Evolutionary conservation across 2,888 invertebrate species (phyloP), one percentile per base, ranked within the genome.

Genomic region (Drosophila mimetica): DNA sequence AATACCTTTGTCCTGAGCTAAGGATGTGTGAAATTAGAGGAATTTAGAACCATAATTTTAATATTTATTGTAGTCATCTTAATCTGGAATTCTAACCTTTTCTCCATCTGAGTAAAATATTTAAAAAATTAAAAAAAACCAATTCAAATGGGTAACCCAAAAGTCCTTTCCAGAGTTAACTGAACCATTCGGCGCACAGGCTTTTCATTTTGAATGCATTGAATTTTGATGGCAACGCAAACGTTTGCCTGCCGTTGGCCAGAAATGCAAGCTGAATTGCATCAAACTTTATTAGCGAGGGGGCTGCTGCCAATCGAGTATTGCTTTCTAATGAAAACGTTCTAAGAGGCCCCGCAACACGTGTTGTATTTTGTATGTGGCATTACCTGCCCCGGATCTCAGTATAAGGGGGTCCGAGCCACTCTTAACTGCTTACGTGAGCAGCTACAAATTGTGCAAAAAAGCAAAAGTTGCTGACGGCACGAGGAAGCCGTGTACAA

Each of bases 161-260:
- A 4, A n/a, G 37, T 61, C 30, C 13, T 47, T 41, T 47, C 9
- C 13, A 32, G 18, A 60, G 54, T 22, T 36, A 60, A 72, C 36
- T 30, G 25, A 66, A 44, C 28, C 46, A 63, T 71, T 34, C 50
- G 53, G 22, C 7, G 22, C 7, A 1, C 53, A 37, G 53, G 36
- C 63, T 72, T 77, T 79, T 75, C 74, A 70, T 71, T 79, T 77
- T 67, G 48, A 58, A 82, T 82, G 66, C 75, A 75, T 74, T 70
- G 72, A 69, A 74, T 69, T 75, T 71, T 64, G 64, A 65, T 71
- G 58, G 48, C 73, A 28, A 8, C 20, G 54, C 48, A 37, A 63
- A 28, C 61, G 48, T 41, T 44, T 25, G 25, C 18, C 54, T 16
- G 44, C 18, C 47, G 14, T 4, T 20, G 36, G 20, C 30, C 48